phyloP scores from a whole-genome alignment of 2,797 vertebrate species.

The Pteronotus mesoamericanus region DNA sequence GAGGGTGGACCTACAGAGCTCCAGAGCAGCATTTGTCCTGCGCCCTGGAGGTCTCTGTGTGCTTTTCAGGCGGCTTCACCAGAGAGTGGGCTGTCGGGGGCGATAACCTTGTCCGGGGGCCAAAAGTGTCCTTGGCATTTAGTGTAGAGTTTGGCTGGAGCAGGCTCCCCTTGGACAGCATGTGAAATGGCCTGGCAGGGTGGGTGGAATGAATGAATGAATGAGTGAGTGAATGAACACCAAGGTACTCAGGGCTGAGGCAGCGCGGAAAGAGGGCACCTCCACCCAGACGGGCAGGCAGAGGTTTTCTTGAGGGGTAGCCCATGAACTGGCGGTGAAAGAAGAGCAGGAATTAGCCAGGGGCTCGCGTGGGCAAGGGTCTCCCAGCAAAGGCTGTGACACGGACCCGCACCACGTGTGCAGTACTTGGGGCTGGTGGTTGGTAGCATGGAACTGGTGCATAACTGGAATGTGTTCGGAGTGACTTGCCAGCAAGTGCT shows the following conservation, averaged over 20 bases:
- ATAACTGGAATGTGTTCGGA: background rate
- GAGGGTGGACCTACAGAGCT: background rate
- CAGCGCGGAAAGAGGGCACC: background rate
- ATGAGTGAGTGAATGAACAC: background rate
- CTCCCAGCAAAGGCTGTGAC: background rate
- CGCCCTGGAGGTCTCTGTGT: background rate
- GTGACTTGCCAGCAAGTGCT: background rate
- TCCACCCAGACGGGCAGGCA: background rate
- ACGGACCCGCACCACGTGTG: rapidly evolving
- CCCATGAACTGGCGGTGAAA: background rate
- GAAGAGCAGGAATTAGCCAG: background rate
- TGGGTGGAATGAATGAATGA: background rate
- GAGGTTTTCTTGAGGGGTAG: background rate
- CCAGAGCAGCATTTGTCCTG: background rate
- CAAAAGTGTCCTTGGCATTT: background rate
- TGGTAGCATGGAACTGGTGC: background rate
- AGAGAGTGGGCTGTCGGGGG: background rate
- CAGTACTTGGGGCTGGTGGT: background rate
- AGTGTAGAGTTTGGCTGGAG: background rate
- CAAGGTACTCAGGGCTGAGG: background rate
- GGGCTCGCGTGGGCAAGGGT: background rate
- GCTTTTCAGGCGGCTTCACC: background rate
- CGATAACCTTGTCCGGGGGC: background rate
- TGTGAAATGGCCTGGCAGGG: background rate
- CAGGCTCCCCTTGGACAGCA: background rate